Evolutionary conservation across 2,888 invertebrate genomes (phyloP).

Genomic region (Apamea sordens): DNA sequence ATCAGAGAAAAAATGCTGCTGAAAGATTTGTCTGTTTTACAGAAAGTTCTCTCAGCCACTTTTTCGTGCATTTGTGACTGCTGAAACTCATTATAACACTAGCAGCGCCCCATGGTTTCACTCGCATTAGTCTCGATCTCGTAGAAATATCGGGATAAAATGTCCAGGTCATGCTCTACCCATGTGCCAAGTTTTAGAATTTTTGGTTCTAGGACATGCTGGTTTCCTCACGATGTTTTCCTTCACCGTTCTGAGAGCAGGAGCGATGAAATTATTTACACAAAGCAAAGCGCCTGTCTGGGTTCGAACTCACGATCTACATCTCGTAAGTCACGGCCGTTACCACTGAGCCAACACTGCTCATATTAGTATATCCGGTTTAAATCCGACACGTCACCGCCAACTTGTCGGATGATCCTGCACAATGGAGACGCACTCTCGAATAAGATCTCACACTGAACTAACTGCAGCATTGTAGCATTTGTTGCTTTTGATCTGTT

Average conservation of each 20-base stretch:
- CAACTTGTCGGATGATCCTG: neutral
- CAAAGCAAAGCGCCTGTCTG: neutral
- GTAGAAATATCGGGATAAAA: too few species aligned
- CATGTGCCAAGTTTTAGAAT: too few species aligned
- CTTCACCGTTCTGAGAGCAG: too few species aligned
- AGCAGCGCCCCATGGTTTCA: too few species aligned
- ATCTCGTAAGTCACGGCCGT: neutral
- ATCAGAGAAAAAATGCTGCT: too few species aligned
- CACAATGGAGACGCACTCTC: constrained; percentile 23
- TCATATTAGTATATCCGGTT: neutral
- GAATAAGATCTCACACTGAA: constrained; percentile 50
- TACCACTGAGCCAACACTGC: neutral
- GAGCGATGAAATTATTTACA: too few species aligned
- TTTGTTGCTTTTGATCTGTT: constrained; percentile 59
- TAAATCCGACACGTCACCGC: neutral
- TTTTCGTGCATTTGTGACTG: neutral
- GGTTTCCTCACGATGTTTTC: too few species aligned
- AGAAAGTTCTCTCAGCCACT: neutral
- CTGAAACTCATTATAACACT: neutral
- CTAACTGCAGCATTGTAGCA: constrained; percentile 51
- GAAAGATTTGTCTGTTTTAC: too few species aligned
- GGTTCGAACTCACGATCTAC: neutral
- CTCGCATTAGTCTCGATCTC: too few species aligned
- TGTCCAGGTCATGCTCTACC: too few species aligned
- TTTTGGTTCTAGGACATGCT: too few species aligned